These are phyloP conservation scores for Cerceris rybyensis DNA, from an alignment of 2,888 invertebrate species.

Conservation along the genomic window DNA sequence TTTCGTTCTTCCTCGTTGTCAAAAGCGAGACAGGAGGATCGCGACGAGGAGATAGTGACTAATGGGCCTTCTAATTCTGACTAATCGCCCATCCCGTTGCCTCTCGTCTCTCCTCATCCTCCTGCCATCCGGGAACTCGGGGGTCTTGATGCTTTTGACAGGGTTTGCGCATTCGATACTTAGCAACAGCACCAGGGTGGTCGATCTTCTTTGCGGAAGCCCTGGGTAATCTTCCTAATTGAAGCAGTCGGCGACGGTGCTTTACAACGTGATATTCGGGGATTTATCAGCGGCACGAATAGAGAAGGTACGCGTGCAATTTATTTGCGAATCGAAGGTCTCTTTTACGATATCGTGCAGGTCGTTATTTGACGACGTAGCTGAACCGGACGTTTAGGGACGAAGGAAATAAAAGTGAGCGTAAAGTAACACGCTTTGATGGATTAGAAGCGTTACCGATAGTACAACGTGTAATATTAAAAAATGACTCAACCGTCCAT, in stretches of 20 bases:
- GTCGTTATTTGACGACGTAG: not conserved
- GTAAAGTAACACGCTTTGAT: too few relatives aligned
- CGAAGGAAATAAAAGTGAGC: too few relatives aligned
- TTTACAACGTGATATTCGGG: slow-evolving; percentile 8
- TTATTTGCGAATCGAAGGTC: not conserved
- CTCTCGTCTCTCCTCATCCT: slow-evolving; percentile 14
- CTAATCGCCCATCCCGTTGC: slow-evolving; percentile 62
- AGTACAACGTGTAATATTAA: too few relatives aligned
- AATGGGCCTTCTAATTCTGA: slow-evolving; percentile 73
- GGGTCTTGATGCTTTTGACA: slow-evolving; percentile 62
- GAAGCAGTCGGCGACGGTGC: slow-evolving; percentile 35
- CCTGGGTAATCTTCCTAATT: slow-evolving; percentile 67
- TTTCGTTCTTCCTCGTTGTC: too few relatives aligned
- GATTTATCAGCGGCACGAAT: not conserved
- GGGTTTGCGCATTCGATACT: slow-evolving; percentile 64
- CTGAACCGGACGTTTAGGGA: too few relatives aligned
- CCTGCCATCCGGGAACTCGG: not conserved
- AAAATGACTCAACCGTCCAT: too few relatives aligned
- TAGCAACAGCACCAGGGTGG: slow-evolving; percentile 50
- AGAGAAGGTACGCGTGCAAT: not conserved
- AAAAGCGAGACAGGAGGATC: not conserved
- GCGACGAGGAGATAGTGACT: slow-evolving; percentile 59
- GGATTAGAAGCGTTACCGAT: too few relatives aligned
- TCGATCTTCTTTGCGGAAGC: slow-evolving; percentile 60
- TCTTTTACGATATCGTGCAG: not conserved